A percentile compares a stretch with the other conserved stretches of the same genome.
These are phyloP conservation scores for Trachelus tabidus DNA, from an alignment of 2,888 invertebrate species.

Conservation along the genomic window DNA sequence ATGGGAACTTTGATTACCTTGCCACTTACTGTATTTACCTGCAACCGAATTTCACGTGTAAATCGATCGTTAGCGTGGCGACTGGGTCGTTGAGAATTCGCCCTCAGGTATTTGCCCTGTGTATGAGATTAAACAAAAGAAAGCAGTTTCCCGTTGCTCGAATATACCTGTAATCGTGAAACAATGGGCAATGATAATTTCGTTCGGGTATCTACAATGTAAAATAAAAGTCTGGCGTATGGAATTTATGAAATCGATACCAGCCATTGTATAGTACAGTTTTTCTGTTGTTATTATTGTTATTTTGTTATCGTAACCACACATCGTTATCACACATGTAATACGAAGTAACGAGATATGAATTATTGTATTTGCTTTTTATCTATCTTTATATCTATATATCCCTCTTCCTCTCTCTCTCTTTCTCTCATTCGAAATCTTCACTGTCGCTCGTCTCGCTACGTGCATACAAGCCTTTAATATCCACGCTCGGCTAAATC, in stretches of 20 bases:
- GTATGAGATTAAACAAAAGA: background rate
- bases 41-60: background rate
- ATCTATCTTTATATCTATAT: no score
- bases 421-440: slow-evolving; percentile 8
- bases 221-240: background rate
- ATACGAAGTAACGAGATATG: background rate
- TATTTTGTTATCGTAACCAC: background rate
- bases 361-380: background rate
- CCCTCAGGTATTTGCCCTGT: background rate
- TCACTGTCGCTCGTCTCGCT: slow-evolving; percentile 24
- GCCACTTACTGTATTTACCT: background rate
- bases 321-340: background rate
- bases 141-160: background rate
- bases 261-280: background rate
- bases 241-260: background rate
- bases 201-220: background rate
- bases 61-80: background rate
- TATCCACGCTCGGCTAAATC: slow-evolving; percentile 49
- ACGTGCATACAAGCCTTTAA: slow-evolving; percentile 34
- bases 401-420: slow-evolving; percentile 9
- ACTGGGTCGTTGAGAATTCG: background rate
- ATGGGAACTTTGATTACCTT: background rate
- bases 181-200: background rate
- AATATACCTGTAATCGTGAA: background rate
- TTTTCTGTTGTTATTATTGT: background rate